Conservation (phyloP, 2,888 invertebrate species). For the Drosophila subquinaria region DNA sequence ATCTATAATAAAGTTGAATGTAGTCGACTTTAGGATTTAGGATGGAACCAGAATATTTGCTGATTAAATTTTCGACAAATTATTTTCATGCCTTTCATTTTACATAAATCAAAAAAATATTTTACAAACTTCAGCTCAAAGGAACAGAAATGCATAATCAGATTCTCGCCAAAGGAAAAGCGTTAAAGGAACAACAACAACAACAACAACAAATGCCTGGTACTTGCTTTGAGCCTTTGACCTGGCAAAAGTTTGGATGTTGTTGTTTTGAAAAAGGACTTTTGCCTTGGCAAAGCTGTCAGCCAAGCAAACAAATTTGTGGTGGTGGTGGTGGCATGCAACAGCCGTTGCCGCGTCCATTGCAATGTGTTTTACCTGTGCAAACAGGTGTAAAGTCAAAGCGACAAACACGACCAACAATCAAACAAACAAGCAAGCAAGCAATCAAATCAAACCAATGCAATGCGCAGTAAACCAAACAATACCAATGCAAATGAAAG, state of each 20-base stretch:
- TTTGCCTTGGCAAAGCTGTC: slow-evolving; percentile 61
- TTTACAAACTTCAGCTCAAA: slow-evolving; percentile 5
- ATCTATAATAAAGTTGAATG: too few relatives aligned
- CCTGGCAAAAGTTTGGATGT: slow-evolving; percentile 27
- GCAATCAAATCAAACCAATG: slow-evolving; percentile 42
- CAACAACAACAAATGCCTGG: slow-evolving; percentile 18
- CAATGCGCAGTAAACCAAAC: slow-evolving; percentile 46
- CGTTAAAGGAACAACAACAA: slow-evolving; percentile 16
- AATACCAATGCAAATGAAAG: slow-evolving; percentile 31
- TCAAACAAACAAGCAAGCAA: slow-evolving; percentile 11
- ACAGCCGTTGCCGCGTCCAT: slow-evolving; percentile 7
- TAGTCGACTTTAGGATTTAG: too few relatives aligned
- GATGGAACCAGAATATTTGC: too few relatives aligned
- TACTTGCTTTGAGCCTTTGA: slow-evolving; percentile 74
- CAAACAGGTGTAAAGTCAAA: slow-evolving; percentile 77
- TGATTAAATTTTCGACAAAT: too few relatives aligned
- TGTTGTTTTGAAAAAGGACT: slow-evolving; percentile 39
- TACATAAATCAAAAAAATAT: neutral
- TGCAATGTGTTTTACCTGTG: slow-evolving; percentile 46
- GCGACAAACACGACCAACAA: slow-evolving; percentile 53
- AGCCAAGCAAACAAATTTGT: slow-evolving; percentile 71
- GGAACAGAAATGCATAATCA: slow-evolving; percentile 17
- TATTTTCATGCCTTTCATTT: too few relatives aligned
- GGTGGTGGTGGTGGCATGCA: slow-evolving; percentile 29
- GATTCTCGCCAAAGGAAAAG: slow-evolving; percentile 3